Conservation (phyloP, 2,888 invertebrate species). For the Lasioglossum vierecki region DNA sequence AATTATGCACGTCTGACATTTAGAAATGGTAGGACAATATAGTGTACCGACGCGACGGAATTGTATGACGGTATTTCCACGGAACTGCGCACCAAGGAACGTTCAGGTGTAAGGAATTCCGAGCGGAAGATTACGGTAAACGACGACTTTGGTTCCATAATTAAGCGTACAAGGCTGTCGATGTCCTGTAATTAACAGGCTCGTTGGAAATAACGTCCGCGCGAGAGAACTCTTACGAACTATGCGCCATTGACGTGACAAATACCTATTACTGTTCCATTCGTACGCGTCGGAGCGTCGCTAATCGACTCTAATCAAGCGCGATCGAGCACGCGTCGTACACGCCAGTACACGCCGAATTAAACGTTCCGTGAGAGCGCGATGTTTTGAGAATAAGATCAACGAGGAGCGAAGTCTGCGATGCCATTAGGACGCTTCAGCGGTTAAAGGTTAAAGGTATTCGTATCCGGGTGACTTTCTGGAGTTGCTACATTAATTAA, state of each 20-base stretch:
- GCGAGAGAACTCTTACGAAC: conserved; percentile 27
- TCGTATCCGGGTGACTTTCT: neutral
- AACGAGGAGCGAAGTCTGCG: conserved; percentile 14
- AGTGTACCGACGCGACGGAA: neutral
- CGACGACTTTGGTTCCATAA: neutral
- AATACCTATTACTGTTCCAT: conserved; percentile 70
- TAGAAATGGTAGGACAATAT: neutral
- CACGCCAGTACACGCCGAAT: conserved; percentile 71
- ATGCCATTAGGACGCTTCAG: conserved; percentile 27
- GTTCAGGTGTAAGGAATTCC: neutral
- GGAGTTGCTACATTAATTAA: conserved; percentile 19
- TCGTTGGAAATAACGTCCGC: conserved; percentile 16
- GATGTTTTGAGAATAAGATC: conserved; percentile 42
- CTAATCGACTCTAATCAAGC: conserved; percentile 79
- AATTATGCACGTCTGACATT: neutral
- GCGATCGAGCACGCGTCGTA: conserved; percentile 78
- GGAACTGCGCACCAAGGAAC: neutral
- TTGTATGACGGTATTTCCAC: neutral
- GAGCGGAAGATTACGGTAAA: too few relatives aligned
- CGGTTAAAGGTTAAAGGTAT: conserved; percentile 16
- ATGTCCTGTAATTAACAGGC: conserved; percentile 8
- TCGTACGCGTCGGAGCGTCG: conserved; percentile 64
- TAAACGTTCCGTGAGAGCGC: conserved; percentile 65
- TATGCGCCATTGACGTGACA: conserved; percentile 45
- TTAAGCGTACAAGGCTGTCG: neutral